Evolutionary conservation across 1,140 invertebrate genomes (phyloP).

Genomic region (Drosophila watanabei): DNA sequence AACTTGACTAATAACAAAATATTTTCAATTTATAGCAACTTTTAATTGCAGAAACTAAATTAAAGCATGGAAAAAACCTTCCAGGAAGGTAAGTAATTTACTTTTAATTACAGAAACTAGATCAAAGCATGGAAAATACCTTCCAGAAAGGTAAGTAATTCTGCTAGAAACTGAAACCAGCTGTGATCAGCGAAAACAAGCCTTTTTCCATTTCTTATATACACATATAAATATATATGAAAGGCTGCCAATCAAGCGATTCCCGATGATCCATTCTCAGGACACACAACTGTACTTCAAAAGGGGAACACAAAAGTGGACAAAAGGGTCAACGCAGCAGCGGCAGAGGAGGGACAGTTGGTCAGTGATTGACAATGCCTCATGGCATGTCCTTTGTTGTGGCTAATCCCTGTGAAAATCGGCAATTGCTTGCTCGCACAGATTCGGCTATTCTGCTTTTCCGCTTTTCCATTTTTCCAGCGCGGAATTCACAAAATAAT

Average conservation of each 20-base stretch:
- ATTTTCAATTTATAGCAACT: neutral
- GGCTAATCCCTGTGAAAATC: slow-evolving; percentile 83
- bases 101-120: neutral
- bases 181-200: neutral
- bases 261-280: neutral
- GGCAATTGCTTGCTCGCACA: slow-evolving; percentile 48
- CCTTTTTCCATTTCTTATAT: neutral
- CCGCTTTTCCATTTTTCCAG: slow-evolving; percentile 8
- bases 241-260: slow-evolving; percentile 6
- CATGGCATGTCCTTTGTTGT: slow-evolving; percentile 54
- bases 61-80: neutral
- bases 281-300: slow-evolving; percentile 60
- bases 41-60: neutral
- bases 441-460: neutral
- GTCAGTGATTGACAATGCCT: slow-evolving; percentile 54
- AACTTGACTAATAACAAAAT: neutral
- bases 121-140: neutral
- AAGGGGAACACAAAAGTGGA: slow-evolving; percentile 11
- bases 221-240: neutral
- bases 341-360: slow-evolving; percentile 43
- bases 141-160: neutral
- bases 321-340: slow-evolving; percentile 67
- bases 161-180: neutral
- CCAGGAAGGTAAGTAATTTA: neutral
- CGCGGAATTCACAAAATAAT: slow-evolving; percentile 62